phyloP scores from a whole-genome alignment of 2,797 vertebrate genomes.

The Capromys pilorides region DNA sequence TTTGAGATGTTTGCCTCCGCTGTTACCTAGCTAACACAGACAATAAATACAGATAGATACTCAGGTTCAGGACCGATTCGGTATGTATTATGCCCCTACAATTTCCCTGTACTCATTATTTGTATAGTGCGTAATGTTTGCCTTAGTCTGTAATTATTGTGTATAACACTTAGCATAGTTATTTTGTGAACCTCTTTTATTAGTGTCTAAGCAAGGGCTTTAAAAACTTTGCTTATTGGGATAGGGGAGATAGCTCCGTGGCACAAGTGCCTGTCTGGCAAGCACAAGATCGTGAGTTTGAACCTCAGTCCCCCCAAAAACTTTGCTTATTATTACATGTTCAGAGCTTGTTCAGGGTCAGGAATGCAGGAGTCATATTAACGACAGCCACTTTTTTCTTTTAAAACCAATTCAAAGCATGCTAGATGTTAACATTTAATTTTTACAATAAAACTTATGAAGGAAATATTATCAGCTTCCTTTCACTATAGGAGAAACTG shows the following conservation, averaged over 20 bases:
- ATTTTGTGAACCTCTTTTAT: not conserved
- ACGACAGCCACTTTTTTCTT: not conserved
- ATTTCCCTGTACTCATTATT: not conserved
- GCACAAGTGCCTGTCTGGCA: no score
- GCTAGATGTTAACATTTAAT: not conserved
- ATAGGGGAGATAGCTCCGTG: no score
- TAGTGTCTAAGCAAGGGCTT: not conserved
- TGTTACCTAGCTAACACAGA: not conserved
- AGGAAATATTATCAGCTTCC: not conserved
- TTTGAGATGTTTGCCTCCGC: not conserved
- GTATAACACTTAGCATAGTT: not conserved
- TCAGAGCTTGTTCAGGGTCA: not conserved
- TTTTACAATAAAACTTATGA: not conserved
- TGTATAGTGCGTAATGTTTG: not conserved
- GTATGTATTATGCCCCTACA: not conserved
- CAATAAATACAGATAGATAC: not conserved
- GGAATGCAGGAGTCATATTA: not conserved
- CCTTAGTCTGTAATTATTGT: not conserved
- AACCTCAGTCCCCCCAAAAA: no score
- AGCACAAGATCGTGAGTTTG: no score
- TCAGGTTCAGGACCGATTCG: not conserved
- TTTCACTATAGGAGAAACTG: not conserved
- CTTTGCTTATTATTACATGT: not conserved
- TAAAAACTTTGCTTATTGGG: not conserved
- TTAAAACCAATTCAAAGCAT: not conserved